Conservation (phyloP, 2,888 invertebrate genomes). For the Micropterix aruncella region DNA sequence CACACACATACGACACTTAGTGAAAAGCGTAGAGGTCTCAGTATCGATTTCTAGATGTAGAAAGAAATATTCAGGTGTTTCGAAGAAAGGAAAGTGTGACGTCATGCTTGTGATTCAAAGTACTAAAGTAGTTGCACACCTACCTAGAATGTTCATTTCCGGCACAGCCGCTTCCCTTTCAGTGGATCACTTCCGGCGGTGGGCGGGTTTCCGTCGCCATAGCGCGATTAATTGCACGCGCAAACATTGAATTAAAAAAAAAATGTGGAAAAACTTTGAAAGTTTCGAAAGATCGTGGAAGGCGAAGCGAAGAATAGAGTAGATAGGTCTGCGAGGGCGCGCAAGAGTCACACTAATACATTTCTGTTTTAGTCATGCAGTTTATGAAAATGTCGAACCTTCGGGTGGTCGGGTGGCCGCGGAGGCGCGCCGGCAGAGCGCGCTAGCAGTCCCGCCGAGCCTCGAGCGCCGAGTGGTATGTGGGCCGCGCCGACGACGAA, state of each 20-base stretch:
- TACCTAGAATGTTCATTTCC: not conserved
- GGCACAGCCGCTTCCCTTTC: not conserved
- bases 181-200: not conserved
- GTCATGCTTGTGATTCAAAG: too few relatives aligned
- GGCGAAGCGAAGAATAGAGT: not conserved
- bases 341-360: not conserved
- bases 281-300: too few relatives aligned
- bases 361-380: not conserved
- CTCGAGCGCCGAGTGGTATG: not conserved
- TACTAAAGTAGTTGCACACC: too few relatives aligned
- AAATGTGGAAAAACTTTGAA: not conserved
- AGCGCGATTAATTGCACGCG: not conserved
- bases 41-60: too few relatives aligned
- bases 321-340: not conserved
- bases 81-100: too few relatives aligned
- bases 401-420: too few relatives aligned
- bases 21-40: too few relatives aligned
- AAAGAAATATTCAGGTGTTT: too few relatives aligned
- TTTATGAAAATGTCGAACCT: not conserved
- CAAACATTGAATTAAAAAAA: not conserved
- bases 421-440: not conserved
- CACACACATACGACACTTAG: too few relatives aligned
- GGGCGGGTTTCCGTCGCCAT: not conserved
- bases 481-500: not conserved
- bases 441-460: not conserved